phyloP scores from a whole-genome alignment of 2,113 vertebrate genomes.

The Plestiodon gilberti region DNA sequence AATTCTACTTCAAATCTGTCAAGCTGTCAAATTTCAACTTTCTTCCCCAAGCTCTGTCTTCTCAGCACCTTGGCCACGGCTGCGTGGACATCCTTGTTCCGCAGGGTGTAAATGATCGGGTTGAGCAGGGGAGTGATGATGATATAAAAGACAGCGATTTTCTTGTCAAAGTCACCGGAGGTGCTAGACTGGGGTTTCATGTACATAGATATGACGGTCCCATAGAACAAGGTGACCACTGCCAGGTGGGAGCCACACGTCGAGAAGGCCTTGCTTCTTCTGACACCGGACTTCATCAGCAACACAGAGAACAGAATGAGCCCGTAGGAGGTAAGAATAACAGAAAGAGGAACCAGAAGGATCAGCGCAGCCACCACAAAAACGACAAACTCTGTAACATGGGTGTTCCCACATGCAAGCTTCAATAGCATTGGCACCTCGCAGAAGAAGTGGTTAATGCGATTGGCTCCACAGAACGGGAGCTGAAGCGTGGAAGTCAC shows the following conservation, averaged over 20 bases:
- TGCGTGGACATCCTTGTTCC: slow-evolving; percentile 49
- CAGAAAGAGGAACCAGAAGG: slow-evolving; percentile 15
- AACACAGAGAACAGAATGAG: slow-evolving; percentile 20
- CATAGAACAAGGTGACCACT: slow-evolving; percentile 55
- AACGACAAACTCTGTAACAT: not conserved
- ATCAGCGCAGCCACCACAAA: not conserved
- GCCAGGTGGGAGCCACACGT: slow-evolving; percentile 61
- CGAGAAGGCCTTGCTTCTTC: slow-evolving; percentile 48
- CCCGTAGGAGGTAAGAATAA: slow-evolving; percentile 39
- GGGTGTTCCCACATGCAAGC: slow-evolving; percentile 49
- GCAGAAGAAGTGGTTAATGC: not conserved
- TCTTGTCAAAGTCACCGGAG: slow-evolving; percentile 40
- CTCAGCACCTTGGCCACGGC: not conserved
- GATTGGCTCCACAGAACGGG: slow-evolving; percentile 45
- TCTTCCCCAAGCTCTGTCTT: not conserved
- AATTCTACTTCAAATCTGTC: no score
- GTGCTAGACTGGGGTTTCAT: slow-evolving; percentile 36
- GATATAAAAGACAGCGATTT: slow-evolving; percentile 59
- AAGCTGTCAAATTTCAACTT: not conserved
- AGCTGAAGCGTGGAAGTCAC: slow-evolving; percentile 39
- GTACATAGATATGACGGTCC: slow-evolving; percentile 46
- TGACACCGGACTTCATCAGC: not conserved
- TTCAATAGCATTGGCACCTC: not conserved
- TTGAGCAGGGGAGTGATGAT: slow-evolving; percentile 62
- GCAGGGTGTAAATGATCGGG: slow-evolving; percentile 61